Percentiles rank a stretch among this genome's conserved stretches.
Evolutionary conservation across 35 echinoderm and acorn worm genomes (phyloP).

Genomic region (Heliocidaris tuberculata): DNA sequence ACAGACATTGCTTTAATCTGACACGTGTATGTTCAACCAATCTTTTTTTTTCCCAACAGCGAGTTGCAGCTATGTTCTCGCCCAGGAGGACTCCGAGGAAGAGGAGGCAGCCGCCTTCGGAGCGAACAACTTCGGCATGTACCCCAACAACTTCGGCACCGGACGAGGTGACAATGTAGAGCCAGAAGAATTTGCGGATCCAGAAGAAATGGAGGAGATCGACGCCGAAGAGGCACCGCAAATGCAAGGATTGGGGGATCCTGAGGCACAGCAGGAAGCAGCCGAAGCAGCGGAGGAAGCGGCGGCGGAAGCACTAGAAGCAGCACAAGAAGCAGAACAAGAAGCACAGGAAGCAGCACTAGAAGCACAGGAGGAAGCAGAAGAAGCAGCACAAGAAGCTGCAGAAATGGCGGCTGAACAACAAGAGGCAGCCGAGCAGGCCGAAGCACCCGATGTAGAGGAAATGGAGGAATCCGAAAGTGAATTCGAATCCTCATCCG

Average conservation of each 20-base stretch:
- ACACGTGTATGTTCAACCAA: neutral
- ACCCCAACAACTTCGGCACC: neutral
- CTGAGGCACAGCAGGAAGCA: neutral
- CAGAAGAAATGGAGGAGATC: neutral
- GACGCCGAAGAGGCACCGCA: neutral
- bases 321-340: neutral
- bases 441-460: neutral
- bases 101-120: neutral
- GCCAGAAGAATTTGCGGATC: neutral
- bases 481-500: neutral
- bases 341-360: neutral
- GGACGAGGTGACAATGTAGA: neutral
- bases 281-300: neutral
- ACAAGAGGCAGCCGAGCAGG: neutral
- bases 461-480: neutral
- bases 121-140: neutral
- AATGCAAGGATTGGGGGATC: neutral
- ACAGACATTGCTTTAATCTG: neutral
- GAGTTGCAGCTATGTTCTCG: neutral
- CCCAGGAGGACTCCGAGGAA: constrained; percentile 4
- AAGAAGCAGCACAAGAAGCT: neutral
- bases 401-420: neutral
- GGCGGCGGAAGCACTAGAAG: neutral
- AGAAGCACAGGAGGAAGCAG: neutral
- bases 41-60: neutral